These are phyloP conservation scores for Halichondria panicea DNA, from an alignment of 37 sponge, comb jelly and placozoan species.

Conservation along the genomic window DNA sequence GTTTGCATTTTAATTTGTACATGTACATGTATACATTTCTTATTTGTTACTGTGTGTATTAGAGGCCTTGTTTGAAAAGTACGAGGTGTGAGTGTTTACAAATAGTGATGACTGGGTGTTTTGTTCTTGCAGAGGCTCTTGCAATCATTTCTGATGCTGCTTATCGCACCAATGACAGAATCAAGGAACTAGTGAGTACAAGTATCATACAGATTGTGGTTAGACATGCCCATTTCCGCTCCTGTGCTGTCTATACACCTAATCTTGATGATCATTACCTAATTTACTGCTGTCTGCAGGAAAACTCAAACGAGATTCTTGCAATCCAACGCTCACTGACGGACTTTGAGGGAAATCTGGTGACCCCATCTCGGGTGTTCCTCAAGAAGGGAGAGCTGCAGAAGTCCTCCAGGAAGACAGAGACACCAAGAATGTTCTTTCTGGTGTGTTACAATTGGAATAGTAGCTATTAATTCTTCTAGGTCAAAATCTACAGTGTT, in stretches of 20 bases:
- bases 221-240: neutral
- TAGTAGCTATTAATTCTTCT: too few relatives aligned
- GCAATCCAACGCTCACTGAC: constrained; percentile 66
- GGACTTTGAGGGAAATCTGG: constrained; percentile 46
- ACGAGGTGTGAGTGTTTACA: too few relatives aligned
- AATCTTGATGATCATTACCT: too few relatives aligned
- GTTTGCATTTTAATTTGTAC: neutral
- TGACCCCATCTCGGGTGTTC: constrained; percentile 42
- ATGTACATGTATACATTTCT: neutral
- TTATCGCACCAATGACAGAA: constrained; percentile 78
- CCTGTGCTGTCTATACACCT: neutral
- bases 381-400: constrained; percentile 72
- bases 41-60: neutral
- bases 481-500: too few relatives aligned
- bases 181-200: constrained; percentile 79
- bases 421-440: constrained; percentile 69
- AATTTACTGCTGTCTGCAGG: constrained; percentile 53
- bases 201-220: neutral
- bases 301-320: constrained; percentile 68
- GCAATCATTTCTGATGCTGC: constrained; percentile 86
- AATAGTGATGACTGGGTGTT: too few relatives aligned
- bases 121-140: constrained; percentile 59
- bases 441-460: too few relatives aligned
- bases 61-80: too few relatives aligned
- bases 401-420: constrained; percentile 72